Evolutionary conservation across 2,113 vertebrate species (phyloP), one percentile per base, ranked within the genome.

Genomic region (Stomatorhinus ivindoensis): DNA sequence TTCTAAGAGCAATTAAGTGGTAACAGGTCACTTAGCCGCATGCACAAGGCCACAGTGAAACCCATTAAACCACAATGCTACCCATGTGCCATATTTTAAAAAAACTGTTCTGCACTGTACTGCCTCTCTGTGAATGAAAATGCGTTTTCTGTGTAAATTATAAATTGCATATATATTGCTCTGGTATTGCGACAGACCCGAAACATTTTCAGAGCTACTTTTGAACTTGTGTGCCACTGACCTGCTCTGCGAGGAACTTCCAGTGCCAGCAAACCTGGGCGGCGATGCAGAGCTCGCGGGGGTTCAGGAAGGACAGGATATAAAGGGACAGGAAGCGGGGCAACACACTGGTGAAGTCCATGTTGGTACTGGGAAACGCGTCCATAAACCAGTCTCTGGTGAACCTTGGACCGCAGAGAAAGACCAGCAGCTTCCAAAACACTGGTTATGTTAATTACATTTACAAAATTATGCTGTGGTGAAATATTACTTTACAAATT

Each of bases 231-330:
- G 39, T 31, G 3, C 73, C 73, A 1, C 89, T 90, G 88, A 97
- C 97, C 96, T 98, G 97, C 89, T 98, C 97, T 2, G 97, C 93
- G n/a, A 98, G 93, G 90, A 96, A 92, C 91, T 95, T 97, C 97
- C 97, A 98, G 91, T 96, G 91, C 97, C 97, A 98, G 92, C 94
- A 96, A 93, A 98, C 97, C 92, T 96, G 96, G 4, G 96, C 95
- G 0, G 95, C 94, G 0, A 92, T 90, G 93, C 96, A 96, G 65
- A 98, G 92, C 73, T 98, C 97, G 65, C 93, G 94, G 0, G 97
- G 97, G 89, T 90, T 95, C 88, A 98, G 95, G 89, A 97, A 97
- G 7, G 97, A 97, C 91, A 98, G 95, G 91, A 98, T 95, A 55
- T 96, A 95, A 0, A 98, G 94, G 89, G 97, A 97, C 19, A 98